Conservation (phyloP, 1,140 invertebrate species). For the Drosophila melanica region DNA sequence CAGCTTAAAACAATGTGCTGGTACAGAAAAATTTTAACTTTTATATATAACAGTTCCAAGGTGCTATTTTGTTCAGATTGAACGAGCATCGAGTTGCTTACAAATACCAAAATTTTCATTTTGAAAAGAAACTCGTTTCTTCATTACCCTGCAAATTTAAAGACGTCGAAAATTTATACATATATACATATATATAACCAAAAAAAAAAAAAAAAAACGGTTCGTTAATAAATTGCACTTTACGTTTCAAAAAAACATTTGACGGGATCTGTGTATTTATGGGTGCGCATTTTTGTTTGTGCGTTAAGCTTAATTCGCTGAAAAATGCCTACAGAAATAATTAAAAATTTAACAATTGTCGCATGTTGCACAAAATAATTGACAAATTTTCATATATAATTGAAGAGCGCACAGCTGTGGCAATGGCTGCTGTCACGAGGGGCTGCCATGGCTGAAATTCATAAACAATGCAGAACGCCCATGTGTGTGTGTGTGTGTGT, state of each 20-base stretch:
- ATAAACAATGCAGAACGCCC: constrained; percentile 69
- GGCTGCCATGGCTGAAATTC: constrained; percentile 63
- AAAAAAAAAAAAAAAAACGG: too few species aligned
- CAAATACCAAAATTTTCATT: too few species aligned
- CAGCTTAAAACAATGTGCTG: too few species aligned
- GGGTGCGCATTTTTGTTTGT: not conserved
- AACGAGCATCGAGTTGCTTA: too few species aligned
- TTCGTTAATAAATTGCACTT: not conserved
- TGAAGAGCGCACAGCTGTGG: constrained; percentile 73
- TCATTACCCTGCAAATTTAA: too few species aligned
- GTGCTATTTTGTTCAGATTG: too few species aligned
- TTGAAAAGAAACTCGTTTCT: too few species aligned
- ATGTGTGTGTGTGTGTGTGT: constrained; percentile 14
- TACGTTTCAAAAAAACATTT: not conserved
- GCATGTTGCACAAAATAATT: constrained; percentile 82
- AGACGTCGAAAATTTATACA: too few species aligned
- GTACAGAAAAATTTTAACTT: too few species aligned
- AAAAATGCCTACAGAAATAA: constrained; percentile 57
- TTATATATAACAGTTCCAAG: too few species aligned
- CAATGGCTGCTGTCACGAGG: constrained; percentile 64
- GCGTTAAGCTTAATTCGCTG: constrained; percentile 46
- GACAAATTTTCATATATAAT: constrained; percentile 83
- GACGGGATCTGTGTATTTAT: not conserved
- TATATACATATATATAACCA: too few species aligned
- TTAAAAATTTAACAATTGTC: constrained; percentile 81